Conservation (phyloP, 2,113 vertebrate genomes). For the Laticauda laticaudata region DNA sequence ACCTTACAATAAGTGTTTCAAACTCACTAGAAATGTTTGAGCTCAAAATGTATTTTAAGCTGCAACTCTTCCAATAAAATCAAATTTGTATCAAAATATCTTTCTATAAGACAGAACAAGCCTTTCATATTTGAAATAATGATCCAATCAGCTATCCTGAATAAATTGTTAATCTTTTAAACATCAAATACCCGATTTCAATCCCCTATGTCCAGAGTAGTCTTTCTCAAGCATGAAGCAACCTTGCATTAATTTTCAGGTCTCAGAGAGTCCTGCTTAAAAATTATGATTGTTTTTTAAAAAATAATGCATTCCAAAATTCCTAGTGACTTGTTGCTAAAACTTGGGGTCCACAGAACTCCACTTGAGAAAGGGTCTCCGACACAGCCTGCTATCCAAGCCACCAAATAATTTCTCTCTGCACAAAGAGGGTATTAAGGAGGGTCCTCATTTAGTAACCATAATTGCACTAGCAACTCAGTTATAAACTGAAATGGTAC, state of each 20-base stretch:
- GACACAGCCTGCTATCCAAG: neutral
- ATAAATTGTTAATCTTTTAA: neutral
- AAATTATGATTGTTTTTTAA: neutral
- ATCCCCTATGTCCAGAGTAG: neutral
- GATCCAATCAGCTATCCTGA: neutral
- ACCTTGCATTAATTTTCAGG: neutral
- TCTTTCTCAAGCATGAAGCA: neutral
- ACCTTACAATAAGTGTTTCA: neutral
- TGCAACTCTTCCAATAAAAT: neutral
- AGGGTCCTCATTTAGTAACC: neutral
- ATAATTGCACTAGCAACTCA: neutral
- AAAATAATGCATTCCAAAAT: neutral
- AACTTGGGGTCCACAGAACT: neutral
- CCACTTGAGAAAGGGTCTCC: neutral
- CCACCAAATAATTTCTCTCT: neutral
- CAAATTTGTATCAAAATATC: neutral
- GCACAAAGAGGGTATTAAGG: neutral
- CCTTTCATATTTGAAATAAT: neutral
- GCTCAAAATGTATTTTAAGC: neutral
- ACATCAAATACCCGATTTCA: neutral
- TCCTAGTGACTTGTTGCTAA: neutral
- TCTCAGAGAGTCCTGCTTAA: neutral
- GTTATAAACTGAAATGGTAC: neutral
- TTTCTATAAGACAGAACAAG: neutral
- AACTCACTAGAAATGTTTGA: neutral